A percentile compares a stretch with the other conserved stretches of the same genome.
These are phyloP conservation scores for Pseudomyrmex pallidus DNA, from an alignment of 1,140 invertebrate genomes.

Conservation along the genomic window DNA sequence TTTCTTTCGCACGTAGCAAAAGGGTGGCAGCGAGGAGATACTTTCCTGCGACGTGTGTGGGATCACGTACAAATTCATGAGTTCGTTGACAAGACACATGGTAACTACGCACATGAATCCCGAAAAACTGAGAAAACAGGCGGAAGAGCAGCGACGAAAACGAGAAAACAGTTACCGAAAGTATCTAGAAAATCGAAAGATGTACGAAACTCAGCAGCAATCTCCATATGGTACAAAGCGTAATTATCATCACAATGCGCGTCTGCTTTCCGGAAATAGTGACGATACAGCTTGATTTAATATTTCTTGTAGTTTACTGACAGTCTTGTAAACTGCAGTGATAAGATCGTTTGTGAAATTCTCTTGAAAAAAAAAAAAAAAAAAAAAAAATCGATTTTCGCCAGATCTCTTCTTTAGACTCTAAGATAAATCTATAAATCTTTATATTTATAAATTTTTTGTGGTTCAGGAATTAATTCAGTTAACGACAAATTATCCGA, in stretches of 20 bases:
- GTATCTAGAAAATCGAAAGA: constrained; percentile 83
- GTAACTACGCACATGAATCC: constrained; percentile 84
- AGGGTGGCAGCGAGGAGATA: constrained; percentile 82
- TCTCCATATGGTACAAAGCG: constrained; percentile 74
- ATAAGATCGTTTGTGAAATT: not conserved
- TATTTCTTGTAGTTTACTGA: constrained; percentile 23
- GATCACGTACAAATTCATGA: constrained; percentile 85
- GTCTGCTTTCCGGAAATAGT: constrained; percentile 47
- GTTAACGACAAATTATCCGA: too few species aligned
- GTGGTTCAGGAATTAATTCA: too few species aligned
- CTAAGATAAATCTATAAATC: too few species aligned
- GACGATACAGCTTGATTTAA: constrained; percentile 66
- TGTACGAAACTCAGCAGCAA: constrained; percentile 83
- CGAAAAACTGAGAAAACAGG: constrained; percentile 82
- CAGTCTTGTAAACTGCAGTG: constrained; percentile 13
- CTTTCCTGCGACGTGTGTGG: constrained; percentile 83
- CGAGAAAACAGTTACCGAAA: constrained; percentile 84
- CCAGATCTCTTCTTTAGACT: too few species aligned
- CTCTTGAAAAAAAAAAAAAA: too few species aligned
- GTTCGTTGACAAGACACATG: constrained; percentile 84
- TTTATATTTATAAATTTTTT: too few species aligned
- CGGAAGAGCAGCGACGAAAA: constrained; percentile 83
- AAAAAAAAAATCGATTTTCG: too few species aligned
- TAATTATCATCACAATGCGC: constrained; percentile 64
- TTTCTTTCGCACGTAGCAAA: constrained; percentile 72